Conservation (phyloP, 2,797 vertebrate species). For the Furcifer pardalis region DNA sequence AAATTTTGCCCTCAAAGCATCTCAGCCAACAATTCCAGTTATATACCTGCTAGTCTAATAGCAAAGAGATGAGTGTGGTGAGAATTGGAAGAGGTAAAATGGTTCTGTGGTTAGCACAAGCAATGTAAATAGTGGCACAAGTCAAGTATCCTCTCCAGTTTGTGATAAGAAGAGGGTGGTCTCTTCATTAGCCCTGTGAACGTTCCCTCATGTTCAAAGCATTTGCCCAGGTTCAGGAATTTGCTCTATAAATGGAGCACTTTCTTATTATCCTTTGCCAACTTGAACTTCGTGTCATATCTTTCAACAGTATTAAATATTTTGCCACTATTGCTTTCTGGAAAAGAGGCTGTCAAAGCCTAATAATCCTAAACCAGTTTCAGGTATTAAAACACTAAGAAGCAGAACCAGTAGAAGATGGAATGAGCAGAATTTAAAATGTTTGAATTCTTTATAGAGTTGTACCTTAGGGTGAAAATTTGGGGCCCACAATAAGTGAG, state of each 20-base stretch:
- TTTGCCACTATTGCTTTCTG: constrained; percentile 50
- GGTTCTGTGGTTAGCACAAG: constrained; percentile 38
- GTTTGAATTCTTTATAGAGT: constrained; percentile 8
- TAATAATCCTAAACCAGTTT: constrained; percentile 40
- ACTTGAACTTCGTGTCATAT: constrained; percentile 34
- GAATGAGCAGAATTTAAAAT: neutral
- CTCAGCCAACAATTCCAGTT: neutral
- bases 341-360: constrained; percentile 55
- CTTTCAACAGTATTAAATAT: constrained; percentile 58
- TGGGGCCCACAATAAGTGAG: neutral
- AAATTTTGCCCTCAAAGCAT: neutral
- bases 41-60: neutral
- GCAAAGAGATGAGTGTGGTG: neutral
- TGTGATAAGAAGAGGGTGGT: constrained; percentile 39
- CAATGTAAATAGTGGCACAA: constrained; percentile 38
- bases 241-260: constrained; percentile 28
- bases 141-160: constrained; percentile 46
- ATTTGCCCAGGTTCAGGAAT: constrained; percentile 50
- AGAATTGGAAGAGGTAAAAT: constrained; percentile 25
- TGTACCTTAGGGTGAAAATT: neutral
- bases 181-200: constrained; percentile 53
- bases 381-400: constrained; percentile 42
- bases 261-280: constrained; percentile 48
- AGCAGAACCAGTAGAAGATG: constrained; percentile 9
- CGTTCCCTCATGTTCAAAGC: constrained; percentile 58